phyloP scores from a whole-genome alignment of 2,113 vertebrate species.

The Alethe castanea region DNA sequence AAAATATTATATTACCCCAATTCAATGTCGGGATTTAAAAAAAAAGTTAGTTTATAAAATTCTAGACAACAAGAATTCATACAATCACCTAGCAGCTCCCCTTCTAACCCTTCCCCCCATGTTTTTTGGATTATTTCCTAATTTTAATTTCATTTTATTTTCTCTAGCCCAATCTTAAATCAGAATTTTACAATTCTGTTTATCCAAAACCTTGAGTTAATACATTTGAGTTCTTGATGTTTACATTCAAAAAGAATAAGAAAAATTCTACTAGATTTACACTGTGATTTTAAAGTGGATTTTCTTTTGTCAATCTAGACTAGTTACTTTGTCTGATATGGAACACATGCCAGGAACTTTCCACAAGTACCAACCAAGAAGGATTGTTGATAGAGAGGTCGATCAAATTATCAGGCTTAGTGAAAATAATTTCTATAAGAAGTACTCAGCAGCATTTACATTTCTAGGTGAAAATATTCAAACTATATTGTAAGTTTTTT shows the following conservation, averaged over 20 bases:
- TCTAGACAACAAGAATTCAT: neutral
- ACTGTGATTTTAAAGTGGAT: neutral
- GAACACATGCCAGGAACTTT: neutral
- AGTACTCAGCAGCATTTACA: neutral
- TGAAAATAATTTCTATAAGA: neutral
- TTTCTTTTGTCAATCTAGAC: neutral
- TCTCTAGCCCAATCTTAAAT: neutral
- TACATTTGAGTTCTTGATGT: neutral
- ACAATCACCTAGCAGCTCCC: neutral
- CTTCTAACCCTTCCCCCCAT: accelerated
- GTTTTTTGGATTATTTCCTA: neutral
- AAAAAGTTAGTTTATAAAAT: neutral
- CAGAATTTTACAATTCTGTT: neutral
- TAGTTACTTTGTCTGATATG: neutral
- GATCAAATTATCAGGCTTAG: neutral
- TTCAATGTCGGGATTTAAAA: neutral
- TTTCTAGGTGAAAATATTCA: neutral
- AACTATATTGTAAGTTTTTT: neutral
- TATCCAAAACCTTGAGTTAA: neutral
- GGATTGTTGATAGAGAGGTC: neutral
- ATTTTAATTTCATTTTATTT: neutral
- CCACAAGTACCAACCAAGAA: neutral
- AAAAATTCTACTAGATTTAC: neutral
- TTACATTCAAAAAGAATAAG: neutral
- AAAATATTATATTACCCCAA: neutral